These are phyloP conservation scores for Amblyteles armatorius DNA, from an alignment of 2,888 invertebrate species.

Conservation along the genomic window DNA sequence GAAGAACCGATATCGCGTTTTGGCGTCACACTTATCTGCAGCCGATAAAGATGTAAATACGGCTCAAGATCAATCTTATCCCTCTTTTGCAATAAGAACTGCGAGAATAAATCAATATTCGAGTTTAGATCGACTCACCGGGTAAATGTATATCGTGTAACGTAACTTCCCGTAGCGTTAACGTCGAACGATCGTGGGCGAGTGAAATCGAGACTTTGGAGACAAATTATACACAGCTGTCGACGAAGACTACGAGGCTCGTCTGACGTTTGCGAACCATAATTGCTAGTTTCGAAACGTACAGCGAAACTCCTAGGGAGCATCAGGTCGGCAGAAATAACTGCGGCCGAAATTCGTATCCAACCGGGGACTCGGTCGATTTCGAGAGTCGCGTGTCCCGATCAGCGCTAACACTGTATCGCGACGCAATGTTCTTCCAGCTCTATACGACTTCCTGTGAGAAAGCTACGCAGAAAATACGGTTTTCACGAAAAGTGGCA, in stretches of 20 bases:
- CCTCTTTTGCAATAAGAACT: background rate
- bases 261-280: background rate
- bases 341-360: background rate
- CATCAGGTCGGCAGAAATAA: background rate
- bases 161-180: too few relatives aligned
- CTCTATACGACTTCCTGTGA: background rate
- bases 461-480: background rate
- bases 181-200: background rate
- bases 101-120: background rate
- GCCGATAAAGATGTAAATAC: too few relatives aligned
- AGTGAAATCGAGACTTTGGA: background rate
- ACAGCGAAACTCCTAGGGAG: background rate
- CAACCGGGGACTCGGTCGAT: background rate
- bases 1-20: too few relatives aligned
- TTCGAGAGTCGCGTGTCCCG: conserved; percentile 1
- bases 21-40: too few relatives aligned
- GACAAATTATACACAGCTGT: background rate
- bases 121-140: too few relatives aligned
- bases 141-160: too few relatives aligned
- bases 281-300: background rate
- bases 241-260: too few relatives aligned
- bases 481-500: background rate
- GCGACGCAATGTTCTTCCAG: background rate
- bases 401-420: background rate
- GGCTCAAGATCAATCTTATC: background rate